A percentile compares a stretch with the other conserved stretches of the same genome.
Evolutionary conservation across 2,113 vertebrate genomes (phyloP).

Genomic region (Dasyurus viverrinus): DNA sequence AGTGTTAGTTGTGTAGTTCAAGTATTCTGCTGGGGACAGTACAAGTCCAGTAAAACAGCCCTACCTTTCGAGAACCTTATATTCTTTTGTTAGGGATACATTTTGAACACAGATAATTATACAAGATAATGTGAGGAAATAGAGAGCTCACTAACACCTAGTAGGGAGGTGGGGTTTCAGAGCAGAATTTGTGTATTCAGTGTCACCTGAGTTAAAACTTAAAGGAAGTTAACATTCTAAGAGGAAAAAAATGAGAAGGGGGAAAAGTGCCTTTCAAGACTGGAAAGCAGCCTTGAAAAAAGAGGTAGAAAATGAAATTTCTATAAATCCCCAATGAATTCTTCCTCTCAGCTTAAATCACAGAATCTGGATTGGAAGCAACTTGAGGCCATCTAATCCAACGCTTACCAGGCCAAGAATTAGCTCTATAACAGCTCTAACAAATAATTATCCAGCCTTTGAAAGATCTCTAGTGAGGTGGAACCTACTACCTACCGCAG

Average conservation of each 20-base stretch:
- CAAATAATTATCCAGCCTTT: neutral
- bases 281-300: neutral
- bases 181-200: neutral
- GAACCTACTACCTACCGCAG: neutral
- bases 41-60: neutral
- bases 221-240: neutral
- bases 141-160: neutral
- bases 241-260: neutral
- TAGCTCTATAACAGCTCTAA: neutral
- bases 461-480: neutral
- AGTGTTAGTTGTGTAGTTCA: neutral
- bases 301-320: neutral
- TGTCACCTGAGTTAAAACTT: neutral
- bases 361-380: neutral
- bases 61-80: neutral
- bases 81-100: neutral
- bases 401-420: neutral
- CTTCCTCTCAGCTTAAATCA: neutral
- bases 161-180: neutral
- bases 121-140: neutral
- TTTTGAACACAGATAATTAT: neutral
- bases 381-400: neutral
- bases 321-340: neutral
- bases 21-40: neutral
- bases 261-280: neutral